phyloP scores from a whole-genome alignment of 2,113 vertebrate genomes.

The Ursus arctos region DNA sequence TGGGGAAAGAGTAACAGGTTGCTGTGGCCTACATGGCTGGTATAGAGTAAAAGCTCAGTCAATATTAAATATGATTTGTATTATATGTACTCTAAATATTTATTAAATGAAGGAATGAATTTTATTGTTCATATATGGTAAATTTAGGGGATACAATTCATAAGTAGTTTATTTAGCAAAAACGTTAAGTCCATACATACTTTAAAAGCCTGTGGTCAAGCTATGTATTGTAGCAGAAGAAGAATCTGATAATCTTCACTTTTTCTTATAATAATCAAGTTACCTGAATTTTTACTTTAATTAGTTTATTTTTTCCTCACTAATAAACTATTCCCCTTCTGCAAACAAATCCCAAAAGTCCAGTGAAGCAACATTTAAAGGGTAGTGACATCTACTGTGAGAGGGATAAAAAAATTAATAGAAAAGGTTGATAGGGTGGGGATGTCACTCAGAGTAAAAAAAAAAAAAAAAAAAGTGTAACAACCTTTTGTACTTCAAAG shows the following conservation, averaged over 20 bases:
- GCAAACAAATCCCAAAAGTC: slow-evolving; percentile 26
- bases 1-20: not conserved
- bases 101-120: slow-evolving; percentile 42
- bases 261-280: slow-evolving; percentile 56
- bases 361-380: slow-evolving; percentile 31
- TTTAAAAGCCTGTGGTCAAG: slow-evolving; percentile 38
- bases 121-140: not conserved
- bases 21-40: not conserved
- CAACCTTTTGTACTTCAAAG: not conserved
- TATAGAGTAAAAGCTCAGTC: not conserved
- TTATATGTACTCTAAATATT: not conserved
- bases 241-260: slow-evolving; percentile 27
- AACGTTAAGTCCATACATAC: not conserved
- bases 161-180: slow-evolving; percentile 47
- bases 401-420: not conserved
- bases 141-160: slow-evolving; percentile 6
- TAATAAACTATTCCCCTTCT: slow-evolving; percentile 50
- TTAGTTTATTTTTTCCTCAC: not conserved
- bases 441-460: not conserved
- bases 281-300: slow-evolving; percentile 39
- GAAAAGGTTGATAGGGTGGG: not conserved
- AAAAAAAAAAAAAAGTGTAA: not conserved
- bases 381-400: not conserved
- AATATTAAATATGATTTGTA: slow-evolving; percentile 9
- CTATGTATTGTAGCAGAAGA: slow-evolving; percentile 25